Percentiles rank a stretch among this genome's conserved stretches.
These are phyloP conservation scores for Felis chaus DNA, from an alignment of 2,113 vertebrate species.

Conservation along the genomic window DNA sequence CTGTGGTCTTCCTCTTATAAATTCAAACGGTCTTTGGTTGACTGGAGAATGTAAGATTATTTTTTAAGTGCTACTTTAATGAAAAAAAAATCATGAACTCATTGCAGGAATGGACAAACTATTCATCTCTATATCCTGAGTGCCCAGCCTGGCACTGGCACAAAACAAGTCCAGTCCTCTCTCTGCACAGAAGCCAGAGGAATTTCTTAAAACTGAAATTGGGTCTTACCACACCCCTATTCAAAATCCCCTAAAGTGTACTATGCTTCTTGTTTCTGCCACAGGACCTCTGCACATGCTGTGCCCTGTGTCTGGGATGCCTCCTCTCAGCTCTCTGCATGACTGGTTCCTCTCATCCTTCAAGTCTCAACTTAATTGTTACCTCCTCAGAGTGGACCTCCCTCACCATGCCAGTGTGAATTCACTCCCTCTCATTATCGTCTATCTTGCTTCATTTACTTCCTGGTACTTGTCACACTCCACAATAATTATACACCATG, in stretches of 20 bases:
- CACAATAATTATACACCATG: not conserved
- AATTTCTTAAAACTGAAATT: conserved; percentile 6
- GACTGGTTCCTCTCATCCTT: not conserved
- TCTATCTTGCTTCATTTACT: not conserved
- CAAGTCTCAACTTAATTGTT: not conserved
- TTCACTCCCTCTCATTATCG: not conserved
- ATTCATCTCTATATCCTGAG: not conserved
- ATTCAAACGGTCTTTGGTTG: not conserved
- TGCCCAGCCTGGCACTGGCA: not conserved
- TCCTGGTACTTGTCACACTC: not conserved
- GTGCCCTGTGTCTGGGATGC: not conserved
- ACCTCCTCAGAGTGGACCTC: not conserved
- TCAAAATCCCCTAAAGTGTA: not conserved
- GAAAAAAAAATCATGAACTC: not conserved
- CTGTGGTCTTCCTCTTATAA: not conserved
- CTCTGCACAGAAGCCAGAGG: not conserved
- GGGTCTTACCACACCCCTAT: not conserved
- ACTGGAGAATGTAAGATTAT: not conserved
- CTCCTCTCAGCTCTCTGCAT: not conserved
- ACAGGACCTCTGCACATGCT: not conserved
- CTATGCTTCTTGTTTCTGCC: not conserved
- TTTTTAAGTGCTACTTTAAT: not conserved
- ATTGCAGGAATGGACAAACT: not conserved
- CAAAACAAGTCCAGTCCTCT: not conserved
- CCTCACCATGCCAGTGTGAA: not conserved